Evolutionary conservation across 2,113 vertebrate species (phyloP).

Genomic region (Daubentonia madagascariensis): DNA sequence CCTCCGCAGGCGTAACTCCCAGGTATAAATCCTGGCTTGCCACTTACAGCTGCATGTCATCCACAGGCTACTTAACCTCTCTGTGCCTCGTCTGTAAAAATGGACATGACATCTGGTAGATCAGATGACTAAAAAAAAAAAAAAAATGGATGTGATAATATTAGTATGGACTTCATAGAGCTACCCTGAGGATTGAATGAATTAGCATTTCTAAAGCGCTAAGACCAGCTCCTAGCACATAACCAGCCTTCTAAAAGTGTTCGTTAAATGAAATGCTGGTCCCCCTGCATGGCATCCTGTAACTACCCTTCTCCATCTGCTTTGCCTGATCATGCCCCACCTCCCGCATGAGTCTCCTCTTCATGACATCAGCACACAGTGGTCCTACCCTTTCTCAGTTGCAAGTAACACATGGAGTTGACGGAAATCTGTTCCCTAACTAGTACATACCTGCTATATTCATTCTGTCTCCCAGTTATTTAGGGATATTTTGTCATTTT

Average conservation of each 20-base stretch:
- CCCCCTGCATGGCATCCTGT: not conserved
- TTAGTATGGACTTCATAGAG: not conserved
- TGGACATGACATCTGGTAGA: not conserved
- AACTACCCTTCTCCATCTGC: not conserved
- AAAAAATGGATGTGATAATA: not conserved
- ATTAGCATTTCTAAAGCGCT: not conserved
- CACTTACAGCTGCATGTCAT: not conserved
- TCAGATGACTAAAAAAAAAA: not conserved
- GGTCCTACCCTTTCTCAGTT: not conserved
- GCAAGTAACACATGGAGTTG: not conserved
- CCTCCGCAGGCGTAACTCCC: not conserved
- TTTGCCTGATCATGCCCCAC: not conserved
- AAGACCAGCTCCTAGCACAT: not conserved
- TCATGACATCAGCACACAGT: not conserved
- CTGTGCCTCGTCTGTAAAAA: not conserved
- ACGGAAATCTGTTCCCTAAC: not conserved
- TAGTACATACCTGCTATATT: not conserved
- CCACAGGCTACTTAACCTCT: not conserved
- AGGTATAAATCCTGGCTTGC: not conserved
- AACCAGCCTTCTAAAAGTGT: not conserved
- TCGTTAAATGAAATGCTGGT: not conserved
- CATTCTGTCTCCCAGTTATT: not conserved
- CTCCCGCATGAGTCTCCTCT: not conserved
- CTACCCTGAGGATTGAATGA: not conserved
- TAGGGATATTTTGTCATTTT: too few species aligned